These are phyloP conservation scores for Zygaena filipendulae DNA, from an alignment of 2,888 invertebrate species.

Conservation along the genomic window DNA sequence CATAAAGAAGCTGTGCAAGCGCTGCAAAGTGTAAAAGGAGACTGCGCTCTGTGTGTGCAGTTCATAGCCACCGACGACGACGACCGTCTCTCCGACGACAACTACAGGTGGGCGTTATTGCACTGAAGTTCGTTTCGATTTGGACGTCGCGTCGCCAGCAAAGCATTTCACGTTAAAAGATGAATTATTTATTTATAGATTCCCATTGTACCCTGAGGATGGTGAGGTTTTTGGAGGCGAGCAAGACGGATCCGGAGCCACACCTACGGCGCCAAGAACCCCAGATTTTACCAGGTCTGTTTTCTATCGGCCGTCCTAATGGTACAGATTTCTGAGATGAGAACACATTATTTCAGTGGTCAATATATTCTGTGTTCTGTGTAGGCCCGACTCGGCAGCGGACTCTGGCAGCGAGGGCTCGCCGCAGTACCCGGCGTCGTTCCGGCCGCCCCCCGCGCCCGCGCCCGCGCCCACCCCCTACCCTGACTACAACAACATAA, in stretches of 20 bases:
- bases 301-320: no score
- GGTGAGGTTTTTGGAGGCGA: conserved; percentile 40
- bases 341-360: neutral
- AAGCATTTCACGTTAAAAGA: no score
- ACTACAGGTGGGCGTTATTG: no score
- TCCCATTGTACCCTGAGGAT: conserved; percentile 55
- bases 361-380: neutral
- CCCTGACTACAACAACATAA: conserved; percentile 43
- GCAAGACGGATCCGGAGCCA: conserved; percentile 60
- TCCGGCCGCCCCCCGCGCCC: conserved; percentile 10
- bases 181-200: conserved; percentile 26
- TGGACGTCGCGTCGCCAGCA: no score
- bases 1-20: conserved; percentile 86
- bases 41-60: conserved; percentile 80
- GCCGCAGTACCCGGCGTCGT: conserved; percentile 13
- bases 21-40: conserved; percentile 80
- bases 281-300: conserved; percentile 50
- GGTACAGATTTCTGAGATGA: no score
- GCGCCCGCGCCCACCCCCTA: conserved; percentile 20
- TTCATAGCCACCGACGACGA: conserved; percentile 80
- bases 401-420: conserved; percentile 21
- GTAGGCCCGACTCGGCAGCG: no score
- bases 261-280: conserved; percentile 75
- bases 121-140: no score
- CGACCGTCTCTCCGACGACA: conserved; percentile 70